Evolutionary conservation across 2,888 invertebrate genomes (phyloP), one percentile per base, ranked within the genome.

Genomic region (Marasmarcha lunaedactyla): DNA sequence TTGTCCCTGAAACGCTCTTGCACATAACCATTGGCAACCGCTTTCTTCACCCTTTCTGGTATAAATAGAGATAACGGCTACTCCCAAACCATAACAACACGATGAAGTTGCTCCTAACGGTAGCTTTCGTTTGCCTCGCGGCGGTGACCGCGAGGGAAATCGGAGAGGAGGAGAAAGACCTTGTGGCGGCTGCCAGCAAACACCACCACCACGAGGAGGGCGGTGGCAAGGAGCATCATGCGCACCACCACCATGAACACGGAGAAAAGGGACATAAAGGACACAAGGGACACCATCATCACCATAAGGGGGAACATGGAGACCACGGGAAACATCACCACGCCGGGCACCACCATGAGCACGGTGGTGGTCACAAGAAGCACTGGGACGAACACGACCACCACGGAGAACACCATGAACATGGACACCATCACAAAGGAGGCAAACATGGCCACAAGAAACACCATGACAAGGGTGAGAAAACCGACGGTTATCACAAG

Each of bases 241-340:
- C 57, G 1, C 61, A 81, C 33, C 81, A 81, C 39, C 79, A 81
- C 36, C 79, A 79, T 38, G 71, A 78, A 10, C 81, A 81, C 27
- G 79, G 71, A 0, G 63, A 70, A 15, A 71, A 78, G 36, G 81
- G 71, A 15, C 73, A 77, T 48, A 79, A 81, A 49, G 81, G 79
- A 1, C 79, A 81, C 46, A 76, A 81, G 50, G 76, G 71, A n/a
- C 78, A 78, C 47, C 81, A 81, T 36, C 81, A 81, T 35, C 79
- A 81, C 41, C 78, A 81, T 43, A 78, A 81, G 40, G 79, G 81
- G 1, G 74, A 81, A 0, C 78, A 81, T 7, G 73, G 71, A 6
- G 56, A 79, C 35, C 78, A 81, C 42, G 76, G 73, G 1, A 76
- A 77, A 41, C 79, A 81, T 43, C 79, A 81, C 40, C 76, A 81